Evolutionary conservation across 2,797 vertebrate genomes (phyloP), one percentile per base, ranked within the genome.

Genomic region (Tachyglossus aculeatus): DNA sequence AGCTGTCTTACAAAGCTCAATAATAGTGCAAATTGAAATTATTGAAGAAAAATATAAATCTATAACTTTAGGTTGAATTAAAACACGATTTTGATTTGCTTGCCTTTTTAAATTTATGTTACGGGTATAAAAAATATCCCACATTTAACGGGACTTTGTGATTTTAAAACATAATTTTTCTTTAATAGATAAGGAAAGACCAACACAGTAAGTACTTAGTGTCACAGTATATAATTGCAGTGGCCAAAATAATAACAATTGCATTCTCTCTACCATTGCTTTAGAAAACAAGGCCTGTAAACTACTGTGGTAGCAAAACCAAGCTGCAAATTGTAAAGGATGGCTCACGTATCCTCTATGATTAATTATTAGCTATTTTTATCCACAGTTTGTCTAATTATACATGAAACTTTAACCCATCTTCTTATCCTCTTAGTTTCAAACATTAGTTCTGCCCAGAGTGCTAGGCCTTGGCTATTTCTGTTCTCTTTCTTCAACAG

Each of bases 391-490:
- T 74, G 53, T 44, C 22, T 47, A 66, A 64, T 71, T 78, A 74
- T 59, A 64, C 18, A 74, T 41, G 55, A 40, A 60, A 70, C 22
- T 65, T 77, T 80, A 80, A 74, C 52, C 65, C 73, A 77, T 15
- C 2, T 45, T 54, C 60, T 78, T 82, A 59, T 25, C 75, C 47
- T 61, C 67, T 73, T 65, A 81, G 58, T 59, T 86, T 70, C 43
- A 77, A 67, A 54, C n/a, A 5, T 63, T 40, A 80, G 44, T n/a
- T 32, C 63, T 43, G 33, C 55, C 59, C 19, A 54, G 27, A 50
- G 71, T 22, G 69, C 29, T 62, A 50, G 72, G 45, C 58, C 69
- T 21, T 56, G 38, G 77, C 86, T 81, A 51, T 38, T 86, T 78
- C 59, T 83, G 27, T 22, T 62, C 33, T 75, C 37, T 71, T 31